Evolutionary conservation across 2,113 vertebrate species (phyloP).

Genomic region (Cyprinodon brontotheroides): DNA sequence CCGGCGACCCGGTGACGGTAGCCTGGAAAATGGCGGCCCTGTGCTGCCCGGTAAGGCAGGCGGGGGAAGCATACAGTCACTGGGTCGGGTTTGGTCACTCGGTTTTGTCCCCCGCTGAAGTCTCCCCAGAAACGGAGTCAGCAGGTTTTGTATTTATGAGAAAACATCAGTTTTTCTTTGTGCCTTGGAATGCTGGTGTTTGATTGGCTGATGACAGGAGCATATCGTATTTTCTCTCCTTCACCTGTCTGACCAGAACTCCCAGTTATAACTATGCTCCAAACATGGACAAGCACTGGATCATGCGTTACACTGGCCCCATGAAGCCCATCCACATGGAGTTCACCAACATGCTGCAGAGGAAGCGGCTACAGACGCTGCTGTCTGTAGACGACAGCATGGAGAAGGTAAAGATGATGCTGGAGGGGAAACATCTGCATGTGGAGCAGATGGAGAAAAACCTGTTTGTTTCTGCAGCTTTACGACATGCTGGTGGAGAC

Average conservation of each 20-base stretch:
- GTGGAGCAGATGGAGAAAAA: background rate
- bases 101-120: too few species aligned
- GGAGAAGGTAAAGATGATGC: slow-evolving; percentile 82
- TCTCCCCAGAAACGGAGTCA: too few species aligned
- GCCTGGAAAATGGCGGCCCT: too few species aligned
- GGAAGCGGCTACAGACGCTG: slow-evolving; percentile 92
- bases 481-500: slow-evolving; percentile 90
- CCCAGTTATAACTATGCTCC: slow-evolving; percentile 97
- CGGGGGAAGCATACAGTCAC: too few species aligned
- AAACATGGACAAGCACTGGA: slow-evolving; percentile 97
- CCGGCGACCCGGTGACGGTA: too few species aligned
- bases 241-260: slow-evolving; percentile 76
- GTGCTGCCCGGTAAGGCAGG: too few species aligned
- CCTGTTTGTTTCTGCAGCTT: slow-evolving; percentile 73
- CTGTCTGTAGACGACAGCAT: slow-evolving; percentile 95
- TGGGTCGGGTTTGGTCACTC: too few species aligned
- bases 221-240: background rate
- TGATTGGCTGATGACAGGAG: background rate
- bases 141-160: too few species aligned
- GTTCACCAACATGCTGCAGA: slow-evolving; percentile 96
- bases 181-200: background rate
- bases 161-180: too few species aligned
- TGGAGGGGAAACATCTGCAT: too few species aligned
- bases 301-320: slow-evolving; percentile 95
- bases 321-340: slow-evolving; percentile 99